These are phyloP conservation scores for Rhagophthalmus giganteus DNA, from an alignment of 2,888 invertebrate genomes.

Conservation along the genomic window DNA sequence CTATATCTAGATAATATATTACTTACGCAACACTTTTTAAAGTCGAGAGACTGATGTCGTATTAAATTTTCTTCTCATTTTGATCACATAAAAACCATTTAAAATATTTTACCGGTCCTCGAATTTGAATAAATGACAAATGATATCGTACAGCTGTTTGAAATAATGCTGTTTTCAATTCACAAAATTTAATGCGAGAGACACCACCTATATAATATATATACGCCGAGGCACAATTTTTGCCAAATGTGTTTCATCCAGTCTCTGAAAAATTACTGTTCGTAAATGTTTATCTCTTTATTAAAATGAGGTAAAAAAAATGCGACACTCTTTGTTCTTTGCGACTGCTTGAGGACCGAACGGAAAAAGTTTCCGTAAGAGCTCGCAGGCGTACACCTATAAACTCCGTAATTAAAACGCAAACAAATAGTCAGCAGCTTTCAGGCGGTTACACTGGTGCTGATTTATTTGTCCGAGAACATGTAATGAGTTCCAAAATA, in stretches of 20 bases:
- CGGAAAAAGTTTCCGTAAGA: constrained; percentile 5
- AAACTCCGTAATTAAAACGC: constrained; percentile 25
- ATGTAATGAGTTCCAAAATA: constrained; percentile 38
- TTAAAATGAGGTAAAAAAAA: constrained; percentile 17
- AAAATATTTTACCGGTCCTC: background rate
- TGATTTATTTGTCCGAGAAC: constrained; percentile 37
- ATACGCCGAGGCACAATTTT: background rate
- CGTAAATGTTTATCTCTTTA: background rate
- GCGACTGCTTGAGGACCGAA: constrained; percentile 1
- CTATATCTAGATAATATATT: background rate
- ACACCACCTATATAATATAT: too few species aligned
- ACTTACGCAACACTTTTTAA: too few species aligned
- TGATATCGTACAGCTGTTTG: background rate
- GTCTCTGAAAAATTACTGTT: background rate
- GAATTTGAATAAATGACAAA: background rate
- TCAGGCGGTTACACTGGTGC: constrained; percentile 27
- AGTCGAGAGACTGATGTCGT: too few species aligned
- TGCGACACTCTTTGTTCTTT: constrained; percentile 5
- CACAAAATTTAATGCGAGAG: background rate
- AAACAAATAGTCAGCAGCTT: constrained; percentile 26
- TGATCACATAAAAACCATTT: too few species aligned
- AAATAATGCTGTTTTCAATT: background rate
- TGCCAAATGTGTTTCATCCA: background rate
- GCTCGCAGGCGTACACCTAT: constrained; percentile 17
- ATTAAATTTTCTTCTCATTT: too few species aligned